Percentiles rank a stretch among this genome's conserved stretches.
Evolutionary conservation across 1,140 invertebrate species (phyloP).

Genomic region (Bathynomus jamesi): DNA sequence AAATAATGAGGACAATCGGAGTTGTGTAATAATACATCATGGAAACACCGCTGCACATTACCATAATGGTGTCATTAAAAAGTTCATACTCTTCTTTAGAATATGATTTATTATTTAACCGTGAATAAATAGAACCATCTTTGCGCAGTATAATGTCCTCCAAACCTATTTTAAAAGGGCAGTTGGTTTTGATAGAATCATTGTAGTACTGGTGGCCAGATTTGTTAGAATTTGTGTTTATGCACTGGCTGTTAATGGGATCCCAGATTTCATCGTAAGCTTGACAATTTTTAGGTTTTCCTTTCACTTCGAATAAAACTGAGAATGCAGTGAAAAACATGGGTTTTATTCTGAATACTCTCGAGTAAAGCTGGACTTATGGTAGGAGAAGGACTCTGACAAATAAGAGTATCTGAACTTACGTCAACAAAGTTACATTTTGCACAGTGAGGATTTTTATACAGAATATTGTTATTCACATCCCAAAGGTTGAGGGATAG

Average conservation of each 20-base stretch:
- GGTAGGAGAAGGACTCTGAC: neutral
- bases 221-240: constrained; percentile 7
- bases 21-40: neutral
- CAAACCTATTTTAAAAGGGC: too few relatives aligned
- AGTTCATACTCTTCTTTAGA: constrained; percentile 16
- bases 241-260: constrained; percentile 20
- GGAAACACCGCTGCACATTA: constrained; percentile 18
- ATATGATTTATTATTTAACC: neutral
- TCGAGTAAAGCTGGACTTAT: neutral
- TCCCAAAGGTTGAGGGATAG: constrained; percentile 15
- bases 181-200: neutral
- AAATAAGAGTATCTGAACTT: neutral
- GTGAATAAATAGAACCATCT: neutral
- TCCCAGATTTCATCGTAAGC: constrained; percentile 24
- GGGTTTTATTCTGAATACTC: neutral
- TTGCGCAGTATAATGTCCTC: neutral
- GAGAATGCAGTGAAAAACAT: neutral
- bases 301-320: neutral
- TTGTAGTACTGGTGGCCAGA: neutral
- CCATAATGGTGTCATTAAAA: constrained; percentile 3
- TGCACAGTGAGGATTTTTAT: constrained; percentile 45
- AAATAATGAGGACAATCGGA: constrained; percentile 39
- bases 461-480: constrained; percentile 24
- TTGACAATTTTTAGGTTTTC: constrained; percentile 11
- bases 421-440: constrained; percentile 39